Conservation (phyloP, 2,113 vertebrate genomes). For the Forbesichthys agassizii region DNA sequence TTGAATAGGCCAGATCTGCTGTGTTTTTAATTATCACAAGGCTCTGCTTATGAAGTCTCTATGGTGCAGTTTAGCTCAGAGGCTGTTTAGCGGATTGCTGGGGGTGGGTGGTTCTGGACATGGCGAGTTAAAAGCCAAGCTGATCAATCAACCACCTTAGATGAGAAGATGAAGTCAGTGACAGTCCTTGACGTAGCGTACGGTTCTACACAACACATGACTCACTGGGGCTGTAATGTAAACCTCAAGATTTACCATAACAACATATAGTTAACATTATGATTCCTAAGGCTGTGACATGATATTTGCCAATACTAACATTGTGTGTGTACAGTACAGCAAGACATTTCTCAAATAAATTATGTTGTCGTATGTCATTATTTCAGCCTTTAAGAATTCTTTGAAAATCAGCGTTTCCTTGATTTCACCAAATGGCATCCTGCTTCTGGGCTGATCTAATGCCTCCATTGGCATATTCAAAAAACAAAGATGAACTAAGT, state of each 20-base stretch:
- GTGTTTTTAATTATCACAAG: no score
- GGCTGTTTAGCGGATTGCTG: constrained; percentile 24
- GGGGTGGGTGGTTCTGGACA: background rate
- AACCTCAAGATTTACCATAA: constrained; percentile 1
- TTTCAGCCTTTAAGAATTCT: no score
- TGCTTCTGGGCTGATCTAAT: constrained; percentile 26
- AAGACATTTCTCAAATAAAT: no score
- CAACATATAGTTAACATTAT: constrained; percentile 16
- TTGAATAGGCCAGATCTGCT: no score
- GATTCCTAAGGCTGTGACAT: no score
- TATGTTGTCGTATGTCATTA: no score
- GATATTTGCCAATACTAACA: no score
- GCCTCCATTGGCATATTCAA: constrained; percentile 45
- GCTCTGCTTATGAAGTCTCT: no score
- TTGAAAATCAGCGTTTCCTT: no score
- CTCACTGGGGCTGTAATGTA: background rate
- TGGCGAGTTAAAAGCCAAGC: constrained; percentile 49
- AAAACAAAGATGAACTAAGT: constrained; percentile 50
- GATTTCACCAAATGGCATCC: constrained; percentile 24
- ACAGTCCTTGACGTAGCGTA: background rate
- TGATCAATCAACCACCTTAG: constrained; percentile 60
- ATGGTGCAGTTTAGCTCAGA: constrained; percentile 12
- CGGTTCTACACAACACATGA: background rate
- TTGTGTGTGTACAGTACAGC: no score
- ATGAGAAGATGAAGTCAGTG: constrained; percentile 44